These are phyloP conservation scores for Acleris holmiana DNA, from an alignment of 2,888 invertebrate species.

Conservation along the genomic window DNA sequence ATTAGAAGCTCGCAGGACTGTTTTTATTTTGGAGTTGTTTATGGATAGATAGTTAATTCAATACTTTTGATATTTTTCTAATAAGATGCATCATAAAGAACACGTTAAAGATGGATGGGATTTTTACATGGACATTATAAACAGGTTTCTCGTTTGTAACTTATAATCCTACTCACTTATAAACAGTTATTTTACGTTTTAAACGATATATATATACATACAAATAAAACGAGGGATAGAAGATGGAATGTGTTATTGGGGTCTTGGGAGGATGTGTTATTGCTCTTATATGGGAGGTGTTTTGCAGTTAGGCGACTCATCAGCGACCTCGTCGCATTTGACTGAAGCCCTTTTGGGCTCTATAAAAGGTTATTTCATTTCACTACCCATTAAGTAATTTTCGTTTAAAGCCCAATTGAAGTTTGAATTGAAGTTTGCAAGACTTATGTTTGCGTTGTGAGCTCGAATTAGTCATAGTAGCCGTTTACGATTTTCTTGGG, in stretches of 20 bases:
- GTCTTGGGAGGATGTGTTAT: too few relatives aligned
- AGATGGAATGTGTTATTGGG: too few relatives aligned
- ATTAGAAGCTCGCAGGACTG: conserved; percentile 72
- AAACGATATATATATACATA: too few relatives aligned
- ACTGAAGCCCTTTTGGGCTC: too few relatives aligned
- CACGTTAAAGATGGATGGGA: conserved; percentile 13
- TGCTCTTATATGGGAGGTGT: too few relatives aligned
- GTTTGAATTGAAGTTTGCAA: neutral
- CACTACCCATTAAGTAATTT: neutral
- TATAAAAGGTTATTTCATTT: too few relatives aligned
- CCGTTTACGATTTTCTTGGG: neutral
- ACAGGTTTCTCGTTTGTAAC: neutral
- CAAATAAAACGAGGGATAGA: too few relatives aligned
- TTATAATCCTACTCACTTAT: neutral
- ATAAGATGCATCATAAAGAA: conserved; percentile 44
- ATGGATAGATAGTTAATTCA: conserved; percentile 64
- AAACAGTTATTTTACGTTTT: neutral
- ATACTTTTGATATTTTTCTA: conserved; percentile 74
- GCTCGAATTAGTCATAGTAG: neutral
- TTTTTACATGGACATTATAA: conserved; percentile 21
- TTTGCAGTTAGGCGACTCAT: too few relatives aligned
- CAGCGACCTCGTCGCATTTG: too few relatives aligned
- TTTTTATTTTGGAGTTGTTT: conserved; percentile 77
- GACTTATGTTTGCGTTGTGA: neutral
- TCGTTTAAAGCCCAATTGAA: neutral